Base-by-base conservation (phyloP, 2,888 invertebrate species). In the Diaperis boleti region DNA sequence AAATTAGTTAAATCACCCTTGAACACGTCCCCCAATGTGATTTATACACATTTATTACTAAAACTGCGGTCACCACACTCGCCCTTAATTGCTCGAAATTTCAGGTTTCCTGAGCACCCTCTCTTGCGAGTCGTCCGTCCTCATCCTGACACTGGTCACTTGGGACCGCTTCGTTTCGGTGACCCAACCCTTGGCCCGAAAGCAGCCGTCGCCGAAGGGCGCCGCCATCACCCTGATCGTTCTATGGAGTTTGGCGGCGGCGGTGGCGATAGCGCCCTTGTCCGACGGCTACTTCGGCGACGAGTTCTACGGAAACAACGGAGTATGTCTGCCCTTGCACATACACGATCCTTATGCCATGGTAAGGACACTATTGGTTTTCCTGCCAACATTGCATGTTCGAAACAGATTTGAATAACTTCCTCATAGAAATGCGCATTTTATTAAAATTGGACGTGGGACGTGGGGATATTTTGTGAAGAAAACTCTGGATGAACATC, bases 121-220 rank as follows among this genome's bases (percentile, higher is more conserved):
- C 13, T 87, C 87, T 59, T 86, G 85, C 62, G 87, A 88, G 75
- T 85, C 86, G 2, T 88, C 88, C 0, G 87, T 87, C 1, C 74
- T 87, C 62, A 83, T 87, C 44, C 79, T 88, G 8, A 83, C 85
- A 0, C 69, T 88, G 62, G 87, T 88, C 56, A 88, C 88, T 0
- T 83, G 86, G 80, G 88, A 88, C 74, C 83, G 88, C 8, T 83
- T 87, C 68, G 82, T 86, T 65, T 86, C 86, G 1, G 86, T 88
- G 17, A 84, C 85, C n/a, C 82, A 85, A 65, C 88, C 8, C 0
- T 78, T 88, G 47, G 83, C 81, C 1, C 73, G 82, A 49, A 79
- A 82, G 68, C 82, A 82, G 66, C 79, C 81, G 4, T 80, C 80
- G 0, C 73, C 74, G n/a, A 76, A 74, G 50, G 82, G 83, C 2